Percentiles rank a stretch among this genome's conserved stretches.
phyloP scores from a whole-genome alignment of 2,888 invertebrate species.

The Drosophila multiciliata region DNA sequence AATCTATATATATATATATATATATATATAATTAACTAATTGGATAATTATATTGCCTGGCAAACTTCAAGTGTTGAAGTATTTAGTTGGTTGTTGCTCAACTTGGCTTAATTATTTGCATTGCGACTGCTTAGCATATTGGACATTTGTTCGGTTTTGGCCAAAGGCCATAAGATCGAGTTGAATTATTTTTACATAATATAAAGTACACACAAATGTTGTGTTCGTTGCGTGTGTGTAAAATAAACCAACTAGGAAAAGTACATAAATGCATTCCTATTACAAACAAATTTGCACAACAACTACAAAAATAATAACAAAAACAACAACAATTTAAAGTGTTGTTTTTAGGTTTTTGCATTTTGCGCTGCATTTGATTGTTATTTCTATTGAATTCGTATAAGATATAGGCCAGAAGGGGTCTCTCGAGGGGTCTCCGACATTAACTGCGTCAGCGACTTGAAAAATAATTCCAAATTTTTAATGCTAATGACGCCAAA shows the following conservation, averaged over 20 bases:
- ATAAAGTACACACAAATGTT: background rate
- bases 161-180: slow-evolving; percentile 18
- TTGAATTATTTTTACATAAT: slow-evolving; percentile 57
- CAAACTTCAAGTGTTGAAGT: background rate
- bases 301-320: slow-evolving; percentile 20
- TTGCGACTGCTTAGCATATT: slow-evolving; percentile 13
- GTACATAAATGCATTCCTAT: slow-evolving; percentile 71
- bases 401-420: slow-evolving; percentile 25
- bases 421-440: slow-evolving; percentile 16
- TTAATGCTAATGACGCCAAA: slow-evolving; percentile 83
- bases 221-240: slow-evolving; percentile 29
- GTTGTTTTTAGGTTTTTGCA: slow-evolving; percentile 53
- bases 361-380: slow-evolving; percentile 42
- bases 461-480: slow-evolving; percentile 83
- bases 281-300: slow-evolving; percentile 63
- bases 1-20: background rate
- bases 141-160: slow-evolving; percentile 11
- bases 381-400: slow-evolving; percentile 79
- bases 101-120: slow-evolving; percentile 5
- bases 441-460: slow-evolving; percentile 80
- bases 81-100: background rate
- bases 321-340: slow-evolving; percentile 12
- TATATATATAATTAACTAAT: slow-evolving; percentile 20
- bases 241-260: slow-evolving; percentile 39
- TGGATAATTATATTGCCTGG: slow-evolving; percentile 29